Conservation (phyloP, 2,888 invertebrate genomes). For the Bugula neritina region DNA sequence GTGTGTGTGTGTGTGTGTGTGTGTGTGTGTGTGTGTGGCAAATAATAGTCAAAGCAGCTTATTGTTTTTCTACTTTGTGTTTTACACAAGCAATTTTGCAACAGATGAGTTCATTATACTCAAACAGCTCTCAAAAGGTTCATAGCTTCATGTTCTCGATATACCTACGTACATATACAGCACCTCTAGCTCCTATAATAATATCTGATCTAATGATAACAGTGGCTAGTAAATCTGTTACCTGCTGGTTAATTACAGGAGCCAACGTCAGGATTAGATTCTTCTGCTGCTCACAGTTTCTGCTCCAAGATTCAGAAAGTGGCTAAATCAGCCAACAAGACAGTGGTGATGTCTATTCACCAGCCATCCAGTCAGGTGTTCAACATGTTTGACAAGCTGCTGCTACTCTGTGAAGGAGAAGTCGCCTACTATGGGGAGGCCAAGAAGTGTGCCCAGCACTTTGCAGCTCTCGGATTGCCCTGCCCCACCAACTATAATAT, state of each 20-base stretch:
- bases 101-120: neutral
- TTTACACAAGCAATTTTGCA: neutral
- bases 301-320: slow-evolving; percentile 69
- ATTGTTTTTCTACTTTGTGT: no score
- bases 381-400: slow-evolving; percentile 67
- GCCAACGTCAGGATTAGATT: slow-evolving; percentile 76
- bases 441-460: slow-evolving; percentile 66
- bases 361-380: slow-evolving; percentile 79
- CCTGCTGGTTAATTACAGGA: slow-evolving; percentile 60
- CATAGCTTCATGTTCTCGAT: no score
- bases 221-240: no score
- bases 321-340: slow-evolving; percentile 70
- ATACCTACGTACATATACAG: no score
- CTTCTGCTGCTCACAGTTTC: slow-evolving; percentile 69
- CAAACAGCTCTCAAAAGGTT: neutral
- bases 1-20: no score
- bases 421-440: slow-evolving; percentile 70
- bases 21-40: no score
- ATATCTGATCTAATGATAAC: neutral
- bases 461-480: slow-evolving; percentile 65
- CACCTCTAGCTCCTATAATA: neutral
- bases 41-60: no score
- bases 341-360: slow-evolving; percentile 72
- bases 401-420: slow-evolving; percentile 61
- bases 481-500: slow-evolving; percentile 75